These are phyloP conservation scores for Eremophila alpestris DNA, from an alignment of 2,797 vertebrate species.

Conservation along the genomic window DNA sequence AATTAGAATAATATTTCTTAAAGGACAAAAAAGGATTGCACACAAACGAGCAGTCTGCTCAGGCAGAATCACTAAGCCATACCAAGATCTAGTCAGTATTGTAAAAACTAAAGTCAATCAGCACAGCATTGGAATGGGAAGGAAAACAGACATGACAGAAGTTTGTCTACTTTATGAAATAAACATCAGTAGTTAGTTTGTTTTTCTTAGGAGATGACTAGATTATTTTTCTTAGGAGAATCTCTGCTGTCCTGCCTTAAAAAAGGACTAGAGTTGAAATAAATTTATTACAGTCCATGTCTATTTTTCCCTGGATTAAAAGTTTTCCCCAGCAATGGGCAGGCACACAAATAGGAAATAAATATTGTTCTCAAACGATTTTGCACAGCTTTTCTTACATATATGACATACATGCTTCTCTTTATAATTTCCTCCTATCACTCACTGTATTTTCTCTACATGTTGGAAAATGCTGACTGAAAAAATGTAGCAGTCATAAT, in stretches of 20 bases:
- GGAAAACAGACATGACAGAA: not conserved
- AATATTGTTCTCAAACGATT: not conserved
- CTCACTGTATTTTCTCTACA: not conserved
- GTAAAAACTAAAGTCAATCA: not conserved
- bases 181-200: not conserved
- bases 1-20: not conserved
- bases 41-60: not conserved
- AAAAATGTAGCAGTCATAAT: not conserved
- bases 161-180: not conserved
- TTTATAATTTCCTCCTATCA: not conserved
- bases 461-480: not conserved
- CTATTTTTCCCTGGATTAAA: not conserved
- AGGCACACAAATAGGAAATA: not conserved
- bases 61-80: not conserved
- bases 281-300: not conserved
- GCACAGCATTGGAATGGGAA: not conserved
- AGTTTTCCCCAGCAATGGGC: not conserved
- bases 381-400: not conserved
- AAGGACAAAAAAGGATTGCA: not conserved
- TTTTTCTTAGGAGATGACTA: not conserved
- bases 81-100: not conserved
- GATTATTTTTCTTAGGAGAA: not conserved
- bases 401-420: not conserved
- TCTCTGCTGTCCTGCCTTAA: not conserved
- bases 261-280: not conserved